Evolutionary conservation across 2,888 invertebrate species (phyloP), one percentile per base, ranked within the genome.

Genomic region (Stenchaetothrips biformis): DNA sequence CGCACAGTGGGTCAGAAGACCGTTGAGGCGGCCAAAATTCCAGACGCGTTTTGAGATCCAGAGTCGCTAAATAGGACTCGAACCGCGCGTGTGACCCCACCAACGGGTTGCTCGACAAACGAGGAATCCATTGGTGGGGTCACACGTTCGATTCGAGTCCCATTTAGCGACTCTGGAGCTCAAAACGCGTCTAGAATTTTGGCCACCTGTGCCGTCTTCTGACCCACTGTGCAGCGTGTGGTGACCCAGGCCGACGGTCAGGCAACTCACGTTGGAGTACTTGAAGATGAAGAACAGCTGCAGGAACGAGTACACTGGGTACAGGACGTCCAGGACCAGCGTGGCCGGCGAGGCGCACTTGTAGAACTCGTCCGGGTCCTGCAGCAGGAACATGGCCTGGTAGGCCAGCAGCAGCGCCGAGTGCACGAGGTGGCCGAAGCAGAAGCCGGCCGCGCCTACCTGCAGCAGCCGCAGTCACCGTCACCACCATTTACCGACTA

Each of bases 231-330:
- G 47, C 6, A 47, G 21, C 49, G 49, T 21, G 25, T 0, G 3
- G 7, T 80, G 8, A 80, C 79, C 79, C 11, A 7, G 37, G 53
- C 27, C n/a, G 67, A 25, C 3, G 25, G 53, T n/a, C 13, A 77
- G 2, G 7, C 7, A 67, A 85, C 88, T 91, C 86, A 94, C 94
- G 86, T 94, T 94, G 6, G 94, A 93, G 86, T 93, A 94, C 86
- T 94, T 93, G 86, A 94, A 94, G 83, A 94, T 91, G 85, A 95
- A 94, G 86, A 92, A 94, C 1, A 95, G 88, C 84, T 94, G 91
- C 78, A 92, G 86, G 85, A 95, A 92, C 67, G 93, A 93, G 86
- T 93, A 94, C 27, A 91, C 84, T 0, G 94, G 92, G 84, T 92
- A 92, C 80, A 93, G 85, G n/a, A 93, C 86, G 82, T 93, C 93